These are phyloP conservation scores for Callyntrura guangdongensis DNA, from an alignment of 2,888 invertebrate species.

Conservation along the genomic window DNA sequence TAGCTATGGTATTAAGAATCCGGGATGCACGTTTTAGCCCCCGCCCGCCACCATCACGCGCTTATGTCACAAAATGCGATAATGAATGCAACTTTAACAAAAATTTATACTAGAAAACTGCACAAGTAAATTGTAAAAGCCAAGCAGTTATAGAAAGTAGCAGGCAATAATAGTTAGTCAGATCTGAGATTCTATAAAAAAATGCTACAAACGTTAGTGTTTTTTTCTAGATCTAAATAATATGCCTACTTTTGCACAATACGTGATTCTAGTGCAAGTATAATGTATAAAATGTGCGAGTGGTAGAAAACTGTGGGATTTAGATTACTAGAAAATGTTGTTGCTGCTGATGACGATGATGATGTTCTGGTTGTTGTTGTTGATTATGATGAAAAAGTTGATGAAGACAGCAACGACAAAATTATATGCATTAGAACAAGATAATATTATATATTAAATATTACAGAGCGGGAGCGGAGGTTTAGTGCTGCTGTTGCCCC, in stretches of 20 bases:
- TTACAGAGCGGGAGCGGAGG: slow-evolving; percentile 13
- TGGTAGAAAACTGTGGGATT: slow-evolving; percentile 22
- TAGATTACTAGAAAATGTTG: slow-evolving; percentile 80
- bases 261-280: neutral
- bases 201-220: neutral
- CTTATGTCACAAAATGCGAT: slow-evolving; percentile 30
- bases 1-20: too few species aligned
- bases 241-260: neutral
- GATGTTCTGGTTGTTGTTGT: slow-evolving; percentile 45
- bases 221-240: neutral
- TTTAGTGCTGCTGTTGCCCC: neutral
- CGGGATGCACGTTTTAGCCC: too few species aligned
- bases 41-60: neutral
- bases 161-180: slow-evolving; percentile 20
- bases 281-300: neutral
- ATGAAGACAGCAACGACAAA: slow-evolving; percentile 55
- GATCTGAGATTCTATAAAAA: slow-evolving; percentile 12
- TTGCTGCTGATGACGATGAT: slow-evolving; percentile 59
- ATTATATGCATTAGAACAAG: slow-evolving; percentile 51
- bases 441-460: slow-evolving; percentile 19
- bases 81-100: neutral
- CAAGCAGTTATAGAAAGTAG: neutral
- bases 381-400: slow-evolving; percentile 53
- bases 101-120: neutral
- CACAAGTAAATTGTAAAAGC: neutral